Base-by-base conservation (phyloP, 1,140 invertebrate species). In the Armadillidium nasatum region DNA sequence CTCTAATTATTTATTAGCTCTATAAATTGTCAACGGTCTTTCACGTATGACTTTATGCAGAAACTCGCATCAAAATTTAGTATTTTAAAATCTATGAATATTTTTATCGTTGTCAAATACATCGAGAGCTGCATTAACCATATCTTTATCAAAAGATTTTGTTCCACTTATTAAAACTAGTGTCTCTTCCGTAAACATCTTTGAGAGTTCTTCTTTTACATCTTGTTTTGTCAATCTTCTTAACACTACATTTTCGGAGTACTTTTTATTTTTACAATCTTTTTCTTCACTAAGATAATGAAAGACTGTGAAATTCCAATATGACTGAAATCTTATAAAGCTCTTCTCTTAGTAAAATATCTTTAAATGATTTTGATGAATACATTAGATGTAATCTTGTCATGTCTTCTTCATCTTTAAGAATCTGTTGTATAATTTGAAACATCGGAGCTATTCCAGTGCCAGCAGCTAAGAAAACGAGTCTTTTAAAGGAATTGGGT, bases 381-480 rank as follows among this genome's bases (percentile, higher is more conserved):
- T 87, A 91, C 70, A 87, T 83, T 44, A 91, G 83, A 70, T 85
- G 83, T 46, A 91, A 81, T 81, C 86, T 83, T 7, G 88, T 89
- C 66, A 89, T 86, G 82, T 90, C 89, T 68, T 88, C 86, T 79
- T 90, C 89, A 85, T 91, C 87, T 69, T 86, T 82, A 68, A 91
- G 76, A 78, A 91, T 87, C 54, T 84, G 80, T 71, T 87, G 84
- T 43, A 89, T 87, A 11, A 92, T 86, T 77, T 87, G 85, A 82
- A 87, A 86, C 84, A 91, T 86, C 22, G 90, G 89, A 46, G 89
- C 88, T 77, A 92, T 88, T 0, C 90, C 90, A 67, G 90, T 91
- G 0, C 91, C 90, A 82, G 90, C 89, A 72, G 88, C 88, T 72
- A 91, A 84, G 85, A 91, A 87, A 22, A 90, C 77, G 7, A 91